Percentiles rank a stretch among this genome's conserved stretches.
phyloP scores from a whole-genome alignment of 2,888 invertebrate genomes.

The Scrobipalpa atriplicella region DNA sequence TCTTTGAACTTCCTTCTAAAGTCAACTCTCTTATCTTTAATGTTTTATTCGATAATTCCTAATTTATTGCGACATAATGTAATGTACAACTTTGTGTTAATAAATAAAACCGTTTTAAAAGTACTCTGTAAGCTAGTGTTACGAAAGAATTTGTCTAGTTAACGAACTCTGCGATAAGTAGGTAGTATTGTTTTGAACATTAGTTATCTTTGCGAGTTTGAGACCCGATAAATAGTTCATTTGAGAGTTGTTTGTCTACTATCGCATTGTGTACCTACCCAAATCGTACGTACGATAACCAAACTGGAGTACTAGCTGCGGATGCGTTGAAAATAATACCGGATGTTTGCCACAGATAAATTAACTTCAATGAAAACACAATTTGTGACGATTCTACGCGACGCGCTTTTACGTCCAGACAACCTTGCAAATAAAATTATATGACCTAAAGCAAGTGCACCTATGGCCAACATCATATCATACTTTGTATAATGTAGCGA shows the following conservation, averaged over 20 bases:
- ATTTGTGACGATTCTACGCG: conserved; percentile 27
- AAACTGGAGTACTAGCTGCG: conserved; percentile 38
- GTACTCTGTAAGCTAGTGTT: conserved; percentile 42
- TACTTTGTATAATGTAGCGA: neutral
- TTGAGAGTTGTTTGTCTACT: conserved; percentile 64
- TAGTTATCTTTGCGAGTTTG: conserved; percentile 59
- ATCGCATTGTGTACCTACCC: conserved; percentile 56
- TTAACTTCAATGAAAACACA: conserved; percentile 52
- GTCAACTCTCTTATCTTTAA: conserved; percentile 43
- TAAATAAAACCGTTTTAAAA: conserved; percentile 31
- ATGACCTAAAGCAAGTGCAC: neutral
- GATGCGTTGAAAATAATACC: conserved; percentile 64
- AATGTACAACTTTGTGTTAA: conserved; percentile 28
- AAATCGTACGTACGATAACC: conserved; percentile 50
- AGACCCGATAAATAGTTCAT: conserved; percentile 58
- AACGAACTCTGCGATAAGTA: conserved; percentile 54
- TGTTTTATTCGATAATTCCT: conserved; percentile 41
- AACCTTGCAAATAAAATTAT: no score
- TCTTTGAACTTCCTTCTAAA: conserved; percentile 52
- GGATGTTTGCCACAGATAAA: conserved; percentile 76
- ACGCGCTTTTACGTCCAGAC: no score
- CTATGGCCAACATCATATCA: neutral
- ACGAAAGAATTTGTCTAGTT: conserved; percentile 52
- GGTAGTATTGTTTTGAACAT: conserved; percentile 60
- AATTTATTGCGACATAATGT: conserved; percentile 39